Percentiles rank a stretch among this genome's conserved stretches.
Evolutionary conservation across 92 coral and sea anemone species (phyloP).

Genomic region (Scolanthus callimorphus): DNA sequence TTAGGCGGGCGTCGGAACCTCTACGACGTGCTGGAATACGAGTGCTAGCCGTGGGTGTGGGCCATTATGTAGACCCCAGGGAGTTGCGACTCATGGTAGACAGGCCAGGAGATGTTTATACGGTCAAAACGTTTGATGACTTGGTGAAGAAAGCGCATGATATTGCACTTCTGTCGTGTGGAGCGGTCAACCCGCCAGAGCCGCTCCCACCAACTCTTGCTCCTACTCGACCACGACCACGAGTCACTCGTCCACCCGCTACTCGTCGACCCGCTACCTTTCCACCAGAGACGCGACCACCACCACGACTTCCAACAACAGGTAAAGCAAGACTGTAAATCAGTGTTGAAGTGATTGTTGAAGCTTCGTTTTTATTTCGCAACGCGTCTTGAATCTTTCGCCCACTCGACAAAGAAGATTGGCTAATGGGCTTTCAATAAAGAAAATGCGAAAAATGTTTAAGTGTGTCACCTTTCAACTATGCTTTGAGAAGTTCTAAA

Average conservation of each 20-base stretch:
- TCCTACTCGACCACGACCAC: constrained; percentile 5
- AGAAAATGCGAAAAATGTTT: too few relatives aligned
- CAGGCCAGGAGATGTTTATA: constrained; percentile 45
- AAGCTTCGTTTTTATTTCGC: too few relatives aligned
- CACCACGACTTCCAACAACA: too few relatives aligned
- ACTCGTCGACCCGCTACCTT: background rate
- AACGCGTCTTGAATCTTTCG: too few relatives aligned
- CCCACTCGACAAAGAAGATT: too few relatives aligned
- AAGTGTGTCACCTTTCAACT: too few relatives aligned
- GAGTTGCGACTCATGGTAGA: constrained; percentile 68
- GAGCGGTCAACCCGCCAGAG: constrained; percentile 21
- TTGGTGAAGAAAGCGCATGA: constrained; percentile 57
- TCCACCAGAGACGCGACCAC: background rate
- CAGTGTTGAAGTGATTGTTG: too few relatives aligned
- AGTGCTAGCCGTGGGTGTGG: constrained; percentile 67
- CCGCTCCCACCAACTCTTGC: constrained; percentile 2
- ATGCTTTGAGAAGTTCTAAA: too few relatives aligned
- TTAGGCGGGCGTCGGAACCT: constrained; percentile 39
- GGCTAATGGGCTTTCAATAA: too few relatives aligned
- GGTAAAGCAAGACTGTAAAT: too few relatives aligned
- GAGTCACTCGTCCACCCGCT: background rate
- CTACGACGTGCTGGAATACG: constrained; percentile 60
- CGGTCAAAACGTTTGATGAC: constrained; percentile 60
- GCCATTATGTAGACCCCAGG: constrained; percentile 52
- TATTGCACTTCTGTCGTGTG: constrained; percentile 63